phyloP scores from a whole-genome alignment of 2,888 invertebrate species.

The Andrena bucephala region DNA sequence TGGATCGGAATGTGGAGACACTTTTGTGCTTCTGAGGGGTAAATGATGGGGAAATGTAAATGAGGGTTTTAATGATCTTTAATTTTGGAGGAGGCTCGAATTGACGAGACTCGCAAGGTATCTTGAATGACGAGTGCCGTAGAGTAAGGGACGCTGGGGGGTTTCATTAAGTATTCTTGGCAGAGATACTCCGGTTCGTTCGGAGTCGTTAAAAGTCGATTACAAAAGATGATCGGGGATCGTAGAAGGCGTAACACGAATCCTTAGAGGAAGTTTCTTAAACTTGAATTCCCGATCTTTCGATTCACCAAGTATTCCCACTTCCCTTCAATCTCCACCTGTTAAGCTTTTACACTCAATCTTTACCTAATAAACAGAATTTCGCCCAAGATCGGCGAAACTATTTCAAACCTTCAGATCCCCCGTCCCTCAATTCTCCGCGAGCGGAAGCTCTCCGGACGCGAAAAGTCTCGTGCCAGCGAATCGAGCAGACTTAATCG shows the following conservation, averaged over 20 bases:
- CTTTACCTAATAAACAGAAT: not conserved
- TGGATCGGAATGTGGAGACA: too few relatives aligned
- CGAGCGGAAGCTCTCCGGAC: not conserved
- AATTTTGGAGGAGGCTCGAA: too few relatives aligned
- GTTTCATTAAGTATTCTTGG: conserved; percentile 1
- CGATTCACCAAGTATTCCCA: not conserved
- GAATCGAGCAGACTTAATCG: conserved; percentile 37
- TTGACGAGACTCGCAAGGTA: too few relatives aligned
- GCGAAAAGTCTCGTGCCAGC: not conserved
- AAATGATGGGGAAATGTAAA: too few relatives aligned
- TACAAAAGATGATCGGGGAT: not conserved
- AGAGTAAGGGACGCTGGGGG: too few relatives aligned
- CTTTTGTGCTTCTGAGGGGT: too few relatives aligned
- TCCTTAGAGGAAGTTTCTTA: not conserved
- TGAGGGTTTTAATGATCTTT: too few relatives aligned
- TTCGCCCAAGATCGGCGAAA: not conserved
- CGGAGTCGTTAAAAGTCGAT: not conserved
- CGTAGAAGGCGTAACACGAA: not conserved
- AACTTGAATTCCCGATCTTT: not conserved
- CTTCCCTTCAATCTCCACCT: not conserved
- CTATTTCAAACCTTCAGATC: not conserved
- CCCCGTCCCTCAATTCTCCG: not conserved
- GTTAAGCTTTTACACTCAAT: too few relatives aligned
- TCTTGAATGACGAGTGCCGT: too few relatives aligned
- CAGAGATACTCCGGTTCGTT: too few relatives aligned